Percentiles rank a stretch among this genome's conserved stretches.
Conservation (phyloP, 2,888 invertebrate genomes). For the Caenorhabditis panamensis region DNA sequence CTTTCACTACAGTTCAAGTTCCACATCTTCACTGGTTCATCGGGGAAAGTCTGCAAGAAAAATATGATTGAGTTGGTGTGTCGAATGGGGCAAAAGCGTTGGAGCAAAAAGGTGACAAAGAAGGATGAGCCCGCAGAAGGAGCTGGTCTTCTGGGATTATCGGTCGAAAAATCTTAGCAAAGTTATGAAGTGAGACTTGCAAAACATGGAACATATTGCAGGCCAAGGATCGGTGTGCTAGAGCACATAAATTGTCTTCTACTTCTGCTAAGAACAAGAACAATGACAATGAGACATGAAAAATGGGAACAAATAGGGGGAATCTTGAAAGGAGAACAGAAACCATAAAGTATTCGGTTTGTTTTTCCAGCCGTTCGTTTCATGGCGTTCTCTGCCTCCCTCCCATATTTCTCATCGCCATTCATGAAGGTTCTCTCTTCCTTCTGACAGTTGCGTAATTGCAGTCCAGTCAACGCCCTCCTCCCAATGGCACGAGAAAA, state of each 20-base stretch:
- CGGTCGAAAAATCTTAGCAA: slow-evolving; percentile 41
- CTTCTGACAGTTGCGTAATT: slow-evolving; percentile 40
- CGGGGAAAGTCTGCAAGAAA: slow-evolving; percentile 32
- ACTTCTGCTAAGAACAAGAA: slow-evolving; percentile 10
- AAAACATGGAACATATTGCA: slow-evolving; percentile 1
- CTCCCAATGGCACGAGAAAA: neutral
- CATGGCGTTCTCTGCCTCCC: slow-evolving; percentile 6
- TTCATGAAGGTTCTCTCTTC: slow-evolving; percentile 44
- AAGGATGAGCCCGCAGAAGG: slow-evolving; percentile 41
- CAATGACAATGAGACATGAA: slow-evolving; percentile 5
- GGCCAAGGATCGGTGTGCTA: slow-evolving; percentile 1
- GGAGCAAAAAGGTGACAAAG: slow-evolving; percentile 40
- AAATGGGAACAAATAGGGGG: slow-evolving; percentile 7
- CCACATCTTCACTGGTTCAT: slow-evolving; percentile 55
- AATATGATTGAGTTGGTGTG: neutral
- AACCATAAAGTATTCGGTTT: slow-evolving; percentile 50
- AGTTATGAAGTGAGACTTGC: slow-evolving; percentile 21
- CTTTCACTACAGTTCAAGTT: slow-evolving; percentile 61
- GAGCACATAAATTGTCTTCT: neutral
- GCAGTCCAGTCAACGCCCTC: slow-evolving; percentile 29
- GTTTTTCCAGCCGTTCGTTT: slow-evolving; percentile 32
- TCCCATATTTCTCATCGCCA: slow-evolving; percentile 30
- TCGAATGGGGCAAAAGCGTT: neutral
- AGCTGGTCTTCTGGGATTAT: slow-evolving; percentile 54
- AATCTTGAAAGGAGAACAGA: slow-evolving; percentile 10